Conservation (phyloP, 2,888 invertebrate species). For the Tribolium freemani region DNA sequence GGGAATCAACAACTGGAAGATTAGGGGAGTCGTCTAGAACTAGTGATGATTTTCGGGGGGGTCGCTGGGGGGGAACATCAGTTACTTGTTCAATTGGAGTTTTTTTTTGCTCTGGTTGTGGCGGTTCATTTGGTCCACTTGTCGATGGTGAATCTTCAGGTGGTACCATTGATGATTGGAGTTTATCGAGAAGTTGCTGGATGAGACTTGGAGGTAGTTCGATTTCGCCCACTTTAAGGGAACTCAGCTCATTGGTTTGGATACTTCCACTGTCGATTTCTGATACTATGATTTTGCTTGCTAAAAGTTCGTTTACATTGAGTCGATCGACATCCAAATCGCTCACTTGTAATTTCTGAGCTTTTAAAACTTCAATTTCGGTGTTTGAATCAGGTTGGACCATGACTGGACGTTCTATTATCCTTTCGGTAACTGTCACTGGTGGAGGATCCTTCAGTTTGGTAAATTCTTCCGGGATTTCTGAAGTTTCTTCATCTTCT, state of each 20-base stretch:
- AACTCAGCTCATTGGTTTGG: constrained; percentile 79
- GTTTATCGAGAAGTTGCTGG: constrained; percentile 74
- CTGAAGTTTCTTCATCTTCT: constrained; percentile 60
- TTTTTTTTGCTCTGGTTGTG: constrained; percentile 65
- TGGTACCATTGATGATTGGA: constrained; percentile 57
- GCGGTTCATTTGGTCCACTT: constrained; percentile 32
- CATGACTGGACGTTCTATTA: constrained; percentile 56
- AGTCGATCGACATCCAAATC: constrained; percentile 86
- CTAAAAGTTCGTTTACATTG: constrained; percentile 84
- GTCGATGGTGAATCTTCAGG: constrained; percentile 15
- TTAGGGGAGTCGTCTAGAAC: not conserved
- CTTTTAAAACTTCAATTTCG: constrained; percentile 67
- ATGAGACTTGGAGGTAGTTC: constrained; percentile 79
- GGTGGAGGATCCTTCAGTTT: constrained; percentile 57
- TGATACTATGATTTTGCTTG: constrained; percentile 84
- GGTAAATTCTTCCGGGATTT: constrained; percentile 61
- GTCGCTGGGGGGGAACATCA: constrained; percentile 34
- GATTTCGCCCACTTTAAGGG: constrained; percentile 77
- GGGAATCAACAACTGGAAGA: not conserved
- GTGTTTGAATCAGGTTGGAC: constrained; percentile 43
- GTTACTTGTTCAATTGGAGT: constrained; percentile 58
- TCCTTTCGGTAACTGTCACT: constrained; percentile 45
- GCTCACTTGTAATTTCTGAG: constrained; percentile 78
- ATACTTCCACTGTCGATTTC: constrained; percentile 84
- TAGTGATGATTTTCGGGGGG: constrained; percentile 27